Evolutionary conservation across 35 echinoderm and acorn worm genomes (phyloP).

Genomic region (Heliocidaris tuberculata): DNA sequence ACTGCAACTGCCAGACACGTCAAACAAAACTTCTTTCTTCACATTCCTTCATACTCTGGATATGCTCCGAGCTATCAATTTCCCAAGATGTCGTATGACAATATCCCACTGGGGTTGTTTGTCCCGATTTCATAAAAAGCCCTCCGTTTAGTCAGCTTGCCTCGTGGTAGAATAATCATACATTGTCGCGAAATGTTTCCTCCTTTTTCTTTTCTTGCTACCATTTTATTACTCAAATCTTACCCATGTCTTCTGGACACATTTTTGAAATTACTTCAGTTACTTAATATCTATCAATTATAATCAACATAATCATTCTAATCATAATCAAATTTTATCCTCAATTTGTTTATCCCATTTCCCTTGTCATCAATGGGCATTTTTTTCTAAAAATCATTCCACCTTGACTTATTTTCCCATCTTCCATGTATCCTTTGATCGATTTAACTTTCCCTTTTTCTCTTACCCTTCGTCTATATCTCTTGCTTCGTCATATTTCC

Average conservation of each 20-base stretch:
- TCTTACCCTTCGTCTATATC: background rate
- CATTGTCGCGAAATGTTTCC: background rate
- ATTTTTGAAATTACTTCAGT: background rate
- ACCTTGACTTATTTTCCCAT: background rate
- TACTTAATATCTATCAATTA: background rate
- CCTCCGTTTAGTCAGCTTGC: background rate
- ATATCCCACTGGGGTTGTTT: background rate
- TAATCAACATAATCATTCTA: background rate
- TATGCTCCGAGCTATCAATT: background rate
- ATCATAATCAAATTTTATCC: too few relatives aligned
- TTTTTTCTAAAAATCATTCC: background rate
- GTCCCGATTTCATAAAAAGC: background rate
- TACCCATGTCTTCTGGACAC: background rate
- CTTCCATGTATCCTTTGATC: background rate
- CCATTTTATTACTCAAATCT: background rate
- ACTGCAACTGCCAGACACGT: background rate
- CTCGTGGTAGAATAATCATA: background rate
- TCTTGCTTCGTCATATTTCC: background rate
- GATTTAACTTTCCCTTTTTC: background rate
- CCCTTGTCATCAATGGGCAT: background rate
- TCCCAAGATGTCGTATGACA: background rate
- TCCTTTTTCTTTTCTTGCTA: background rate
- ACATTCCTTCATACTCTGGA: background rate
- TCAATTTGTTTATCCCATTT: background rate
- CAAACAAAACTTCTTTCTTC: background rate